Conservation (phyloP, 2,113 vertebrate genomes). For the Copsychus sechellarum region DNA sequence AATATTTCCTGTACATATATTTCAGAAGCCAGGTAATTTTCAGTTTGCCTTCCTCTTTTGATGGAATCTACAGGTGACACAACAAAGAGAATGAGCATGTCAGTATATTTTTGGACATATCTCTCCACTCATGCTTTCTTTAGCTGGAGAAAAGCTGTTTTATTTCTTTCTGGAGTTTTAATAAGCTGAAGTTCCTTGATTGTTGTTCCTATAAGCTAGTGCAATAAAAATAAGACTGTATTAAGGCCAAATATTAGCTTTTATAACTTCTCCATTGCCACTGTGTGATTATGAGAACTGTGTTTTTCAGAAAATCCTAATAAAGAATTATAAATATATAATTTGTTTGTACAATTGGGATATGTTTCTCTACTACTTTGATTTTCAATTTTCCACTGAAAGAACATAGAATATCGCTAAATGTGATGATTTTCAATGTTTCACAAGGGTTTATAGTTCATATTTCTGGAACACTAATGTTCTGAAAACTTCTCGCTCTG, state of each 20-base stretch:
- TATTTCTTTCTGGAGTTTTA: not conserved
- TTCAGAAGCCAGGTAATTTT: not conserved
- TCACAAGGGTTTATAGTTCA: not conserved
- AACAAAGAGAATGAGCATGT: not conserved
- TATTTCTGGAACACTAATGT: constrained; percentile 3
- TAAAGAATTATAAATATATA: not conserved
- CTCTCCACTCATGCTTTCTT: not conserved
- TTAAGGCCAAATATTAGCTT: not conserved
- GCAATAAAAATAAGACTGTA: not conserved
- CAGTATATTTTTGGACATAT: not conserved
- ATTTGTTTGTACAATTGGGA: not conserved
- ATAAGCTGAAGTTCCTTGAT: not conserved
- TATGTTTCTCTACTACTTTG: not conserved
- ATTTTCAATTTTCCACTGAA: not conserved
- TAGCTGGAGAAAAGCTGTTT: not conserved
- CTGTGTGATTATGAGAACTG: not conserved
- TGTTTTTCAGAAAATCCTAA: not conserved
- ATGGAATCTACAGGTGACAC: not conserved
- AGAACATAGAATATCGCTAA: not conserved
- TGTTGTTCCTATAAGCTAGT: not conserved
- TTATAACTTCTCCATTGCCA: not conserved
- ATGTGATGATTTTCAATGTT: not conserved
- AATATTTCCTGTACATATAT: not conserved
- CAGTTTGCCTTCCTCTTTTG: not conserved
- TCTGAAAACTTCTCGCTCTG: not conserved